These are phyloP conservation scores for Lepidurus couesii DNA, from an alignment of 1,140 invertebrate species.

Conservation along the genomic window DNA sequence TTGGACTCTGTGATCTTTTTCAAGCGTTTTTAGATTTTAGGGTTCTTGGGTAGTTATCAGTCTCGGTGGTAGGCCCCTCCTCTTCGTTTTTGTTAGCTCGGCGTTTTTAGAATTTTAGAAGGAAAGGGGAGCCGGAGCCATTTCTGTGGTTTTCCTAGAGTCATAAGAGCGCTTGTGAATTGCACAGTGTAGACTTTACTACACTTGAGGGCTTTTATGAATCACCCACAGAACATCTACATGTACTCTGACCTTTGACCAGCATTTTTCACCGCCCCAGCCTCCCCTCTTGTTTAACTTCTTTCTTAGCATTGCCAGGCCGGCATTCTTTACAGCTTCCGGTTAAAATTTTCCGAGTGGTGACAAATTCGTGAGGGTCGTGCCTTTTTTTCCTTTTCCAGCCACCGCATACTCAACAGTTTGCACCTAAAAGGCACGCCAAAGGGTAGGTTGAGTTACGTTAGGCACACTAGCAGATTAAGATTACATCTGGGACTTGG, in stretches of 20 bases:
- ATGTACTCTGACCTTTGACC: constrained; percentile 10
- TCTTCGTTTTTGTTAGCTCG: not conserved
- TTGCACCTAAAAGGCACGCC: not conserved
- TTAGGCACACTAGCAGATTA: not conserved
- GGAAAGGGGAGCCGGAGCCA: not conserved
- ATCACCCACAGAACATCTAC: not conserved
- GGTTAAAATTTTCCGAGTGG: not conserved
- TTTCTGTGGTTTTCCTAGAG: constrained; percentile 2
- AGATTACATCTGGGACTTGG: not conserved
- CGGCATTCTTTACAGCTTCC: constrained; percentile 16
- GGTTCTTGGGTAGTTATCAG: not conserved
- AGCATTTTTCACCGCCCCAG: constrained; percentile 4
- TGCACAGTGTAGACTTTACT: constrained; percentile 10
- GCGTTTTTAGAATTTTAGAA: not conserved
- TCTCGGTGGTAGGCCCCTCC: not conserved
- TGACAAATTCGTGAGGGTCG: too few relatives aligned
- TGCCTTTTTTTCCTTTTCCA: too few relatives aligned
- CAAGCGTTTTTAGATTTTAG: not conserved
- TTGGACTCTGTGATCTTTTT: not conserved
- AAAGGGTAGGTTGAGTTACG: not conserved
- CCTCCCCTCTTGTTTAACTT: not conserved
- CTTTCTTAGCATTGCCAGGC: not conserved
- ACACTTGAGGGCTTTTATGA: constrained; percentile 9
- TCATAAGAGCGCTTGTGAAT: constrained; percentile 22
- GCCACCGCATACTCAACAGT: not conserved